phyloP scores from a whole-genome alignment of 2,113 vertebrate genomes.

The Hyperoodon ampullatus region DNA sequence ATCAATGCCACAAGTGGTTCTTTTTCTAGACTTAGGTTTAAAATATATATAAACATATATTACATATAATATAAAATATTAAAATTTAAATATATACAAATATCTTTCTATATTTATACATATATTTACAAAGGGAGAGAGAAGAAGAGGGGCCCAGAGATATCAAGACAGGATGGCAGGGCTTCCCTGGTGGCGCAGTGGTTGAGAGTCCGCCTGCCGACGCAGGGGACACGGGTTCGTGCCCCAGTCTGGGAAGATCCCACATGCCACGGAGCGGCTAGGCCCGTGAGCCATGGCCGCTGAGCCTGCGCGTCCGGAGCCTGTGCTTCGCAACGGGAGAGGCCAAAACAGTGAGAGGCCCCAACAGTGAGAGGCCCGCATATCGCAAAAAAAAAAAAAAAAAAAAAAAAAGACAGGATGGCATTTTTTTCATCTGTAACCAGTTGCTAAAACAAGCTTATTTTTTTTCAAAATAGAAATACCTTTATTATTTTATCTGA shows the following conservation, averaged over 20 bases:
- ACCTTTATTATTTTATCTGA: neutral
- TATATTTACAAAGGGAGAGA: neutral
- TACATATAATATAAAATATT: neutral
- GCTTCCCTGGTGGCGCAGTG: too few species aligned
- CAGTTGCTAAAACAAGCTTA: neutral
- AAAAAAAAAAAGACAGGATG: too few species aligned
- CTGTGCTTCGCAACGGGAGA: too few species aligned
- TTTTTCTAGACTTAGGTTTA: neutral
- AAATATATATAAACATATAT: neutral
- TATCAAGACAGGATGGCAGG: neutral
- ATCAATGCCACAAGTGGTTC: neutral
- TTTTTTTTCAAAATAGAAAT: neutral
- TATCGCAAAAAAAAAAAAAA: too few species aligned
- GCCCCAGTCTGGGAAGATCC: too few species aligned
- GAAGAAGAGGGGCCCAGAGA: neutral
- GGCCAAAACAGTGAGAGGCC: too few species aligned
- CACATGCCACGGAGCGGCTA: too few species aligned
- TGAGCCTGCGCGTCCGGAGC: too few species aligned
- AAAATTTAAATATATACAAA: neutral
- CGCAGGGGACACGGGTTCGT: too few species aligned
- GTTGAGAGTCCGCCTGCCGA: too few species aligned
- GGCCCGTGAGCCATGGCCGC: too few species aligned
- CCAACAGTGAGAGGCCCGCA: too few species aligned
- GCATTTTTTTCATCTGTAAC: neutral
- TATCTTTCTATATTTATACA: neutral